phyloP scores from a whole-genome alignment of 2,113 vertebrate species.

The Aptenodytes forsteri region DNA sequence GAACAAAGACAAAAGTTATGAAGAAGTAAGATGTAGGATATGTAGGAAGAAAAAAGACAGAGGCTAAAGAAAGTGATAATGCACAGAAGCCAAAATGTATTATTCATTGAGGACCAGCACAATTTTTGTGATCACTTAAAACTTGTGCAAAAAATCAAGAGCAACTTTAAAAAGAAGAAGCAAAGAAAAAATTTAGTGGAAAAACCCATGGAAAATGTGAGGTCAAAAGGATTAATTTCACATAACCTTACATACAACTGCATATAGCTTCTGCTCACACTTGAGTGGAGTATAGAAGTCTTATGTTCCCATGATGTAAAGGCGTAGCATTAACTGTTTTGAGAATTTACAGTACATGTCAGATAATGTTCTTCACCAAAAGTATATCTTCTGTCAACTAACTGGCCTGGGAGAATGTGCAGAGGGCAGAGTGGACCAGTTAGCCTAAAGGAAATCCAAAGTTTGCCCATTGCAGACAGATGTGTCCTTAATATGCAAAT shows the following conservation, averaged over 20 bases:
- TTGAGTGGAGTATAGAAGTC: neutral
- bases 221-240: neutral
- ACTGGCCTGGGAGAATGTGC: neutral
- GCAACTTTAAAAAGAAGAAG: neutral
- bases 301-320: neutral
- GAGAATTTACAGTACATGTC: neutral
- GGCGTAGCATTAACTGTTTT: neutral
- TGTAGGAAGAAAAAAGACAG: neutral
- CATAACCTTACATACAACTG: neutral
- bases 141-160: neutral
- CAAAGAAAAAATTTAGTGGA: neutral
- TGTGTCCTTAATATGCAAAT: neutral
- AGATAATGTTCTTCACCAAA: neutral
- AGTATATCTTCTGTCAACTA: neutral
- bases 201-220: neutral
- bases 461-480: neutral
- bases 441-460: neutral
- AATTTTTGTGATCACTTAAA: neutral
- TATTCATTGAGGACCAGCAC: neutral
- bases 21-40: neutral
- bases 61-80: neutral
- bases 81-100: neutral
- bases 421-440: neutral
- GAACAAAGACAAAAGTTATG: neutral
- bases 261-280: neutral